phyloP scores from a whole-genome alignment of 2,113 vertebrate species.

The Nanorana parkeri region DNA sequence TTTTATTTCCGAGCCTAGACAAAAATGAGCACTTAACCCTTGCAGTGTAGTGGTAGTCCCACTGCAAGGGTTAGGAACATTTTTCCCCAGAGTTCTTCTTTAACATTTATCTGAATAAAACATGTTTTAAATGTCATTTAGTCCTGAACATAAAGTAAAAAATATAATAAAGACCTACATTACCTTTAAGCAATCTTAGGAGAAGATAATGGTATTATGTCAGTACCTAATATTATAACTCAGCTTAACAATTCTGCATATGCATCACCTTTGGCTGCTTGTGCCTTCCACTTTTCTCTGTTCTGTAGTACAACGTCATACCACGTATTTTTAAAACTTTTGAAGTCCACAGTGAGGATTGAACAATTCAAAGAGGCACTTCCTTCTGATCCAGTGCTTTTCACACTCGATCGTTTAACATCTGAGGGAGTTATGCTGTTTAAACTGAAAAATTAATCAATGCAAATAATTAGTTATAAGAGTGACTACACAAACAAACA shows the following conservation, averaged over 20 bases:
- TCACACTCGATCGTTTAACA: conserved; percentile 83
- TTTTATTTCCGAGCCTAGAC: too few relatives aligned
- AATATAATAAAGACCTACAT: too few relatives aligned
- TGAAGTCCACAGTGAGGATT: conserved; percentile 89
- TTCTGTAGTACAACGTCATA: conserved; percentile 92
- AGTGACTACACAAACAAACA: too few relatives aligned
- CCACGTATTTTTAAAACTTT: conserved; percentile 92
- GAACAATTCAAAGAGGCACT: conserved; percentile 84
- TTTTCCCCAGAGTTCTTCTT: too few relatives aligned
- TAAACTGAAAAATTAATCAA: conserved; percentile 72
- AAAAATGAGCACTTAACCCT: too few relatives aligned
- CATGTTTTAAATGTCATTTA: too few relatives aligned
- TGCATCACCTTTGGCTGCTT: conserved; percentile 89
- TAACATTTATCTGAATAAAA: too few relatives aligned
- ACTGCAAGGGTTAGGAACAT: too few relatives aligned
- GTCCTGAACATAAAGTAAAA: too few relatives aligned
- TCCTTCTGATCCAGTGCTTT: conserved; percentile 86
- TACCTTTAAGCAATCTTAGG: not conserved
- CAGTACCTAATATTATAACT: not conserved
- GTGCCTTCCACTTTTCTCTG: conserved; percentile 91
- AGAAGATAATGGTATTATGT: too few relatives aligned
- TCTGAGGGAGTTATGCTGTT: conserved; percentile 87
- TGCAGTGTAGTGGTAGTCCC: too few relatives aligned
- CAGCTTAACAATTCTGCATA: not conserved
- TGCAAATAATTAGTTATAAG: not conserved